phyloP scores from a whole-genome alignment of 2,888 invertebrate genomes.

The Diarsia mendica region DNA sequence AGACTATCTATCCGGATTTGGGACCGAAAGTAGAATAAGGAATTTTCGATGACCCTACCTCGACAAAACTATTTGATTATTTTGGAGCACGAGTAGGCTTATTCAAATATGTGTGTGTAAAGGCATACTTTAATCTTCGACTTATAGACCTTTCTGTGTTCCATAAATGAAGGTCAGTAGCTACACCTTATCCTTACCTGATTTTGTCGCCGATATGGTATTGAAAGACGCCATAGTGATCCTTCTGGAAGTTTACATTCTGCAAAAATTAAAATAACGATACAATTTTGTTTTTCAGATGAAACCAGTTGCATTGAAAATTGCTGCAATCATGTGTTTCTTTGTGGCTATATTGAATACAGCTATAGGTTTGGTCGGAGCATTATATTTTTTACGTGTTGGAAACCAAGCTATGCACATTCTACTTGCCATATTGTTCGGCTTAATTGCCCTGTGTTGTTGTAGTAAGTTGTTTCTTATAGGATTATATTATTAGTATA shows the following conservation, averaged over 20 bases:
- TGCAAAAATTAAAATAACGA: neutral
- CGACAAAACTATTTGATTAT: constrained; percentile 44
- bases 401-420: constrained; percentile 42
- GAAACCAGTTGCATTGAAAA: constrained; percentile 23
- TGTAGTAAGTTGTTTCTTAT: constrained; percentile 51
- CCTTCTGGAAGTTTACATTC: neutral
- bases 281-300: constrained; percentile 42
- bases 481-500: neutral
- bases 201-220: neutral
- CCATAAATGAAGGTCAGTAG: neutral
- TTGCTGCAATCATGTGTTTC: constrained; percentile 34
- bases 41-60: constrained; percentile 35
- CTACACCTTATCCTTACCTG: neutral
- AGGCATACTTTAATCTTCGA: constrained; percentile 28
- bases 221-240: neutral
- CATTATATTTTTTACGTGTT: constrained; percentile 50
- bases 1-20: constrained; percentile 49
- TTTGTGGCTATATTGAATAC: constrained; percentile 21
- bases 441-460: constrained; percentile 38
- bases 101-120: constrained; percentile 11
- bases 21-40: constrained; percentile 23
- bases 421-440: constrained; percentile 36
- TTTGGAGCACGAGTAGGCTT: constrained; percentile 12
- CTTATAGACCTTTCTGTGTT: constrained; percentile 22
- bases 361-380: constrained; percentile 37